Evolutionary conservation across 2,113 vertebrate species (phyloP).

Genomic region (Elephas maximus): DNA sequence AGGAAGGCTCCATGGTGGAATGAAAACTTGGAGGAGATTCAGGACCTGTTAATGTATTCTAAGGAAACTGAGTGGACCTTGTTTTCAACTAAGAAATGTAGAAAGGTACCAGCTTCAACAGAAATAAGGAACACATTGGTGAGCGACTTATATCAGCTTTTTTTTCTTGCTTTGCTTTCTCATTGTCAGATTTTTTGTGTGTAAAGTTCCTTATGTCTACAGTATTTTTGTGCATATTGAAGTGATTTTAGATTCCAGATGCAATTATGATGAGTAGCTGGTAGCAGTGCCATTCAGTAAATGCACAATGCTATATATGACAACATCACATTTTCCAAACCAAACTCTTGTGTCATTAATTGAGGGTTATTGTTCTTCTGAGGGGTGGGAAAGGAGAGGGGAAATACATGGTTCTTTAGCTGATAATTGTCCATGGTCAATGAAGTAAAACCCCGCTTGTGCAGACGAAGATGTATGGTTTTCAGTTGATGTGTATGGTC

Average conservation of each 20-base stretch:
- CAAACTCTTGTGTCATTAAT: constrained; percentile 84
- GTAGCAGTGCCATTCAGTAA: constrained; percentile 80
- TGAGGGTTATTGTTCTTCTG: constrained; percentile 84
- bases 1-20: constrained; percentile 59
- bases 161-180: constrained; percentile 77
- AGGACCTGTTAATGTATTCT: constrained; percentile 75
- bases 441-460: constrained; percentile 75
- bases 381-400: constrained; percentile 75
- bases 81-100: constrained; percentile 73
- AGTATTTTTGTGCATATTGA: constrained; percentile 72
- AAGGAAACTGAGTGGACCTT: constrained; percentile 73
- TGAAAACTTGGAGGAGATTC: constrained; percentile 75
- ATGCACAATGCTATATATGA: constrained; percentile 78
- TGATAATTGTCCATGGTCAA: constrained; percentile 82
- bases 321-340: constrained; percentile 83
- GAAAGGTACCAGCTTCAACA: constrained; percentile 75
- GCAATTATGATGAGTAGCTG: constrained; percentile 79
- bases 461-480: constrained; percentile 73
- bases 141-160: constrained; percentile 75
- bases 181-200: constrained; percentile 65
- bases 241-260: constrained; percentile 77
- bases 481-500: constrained; percentile 69
- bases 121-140: constrained; percentile 71
- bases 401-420: constrained; percentile 76
- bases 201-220: constrained; percentile 72